A percentile compares a stretch with the other conserved stretches of the same genome.
These are phyloP conservation scores for Helogale parvula DNA, from an alignment of 2,113 vertebrate genomes.

Conservation along the genomic window DNA sequence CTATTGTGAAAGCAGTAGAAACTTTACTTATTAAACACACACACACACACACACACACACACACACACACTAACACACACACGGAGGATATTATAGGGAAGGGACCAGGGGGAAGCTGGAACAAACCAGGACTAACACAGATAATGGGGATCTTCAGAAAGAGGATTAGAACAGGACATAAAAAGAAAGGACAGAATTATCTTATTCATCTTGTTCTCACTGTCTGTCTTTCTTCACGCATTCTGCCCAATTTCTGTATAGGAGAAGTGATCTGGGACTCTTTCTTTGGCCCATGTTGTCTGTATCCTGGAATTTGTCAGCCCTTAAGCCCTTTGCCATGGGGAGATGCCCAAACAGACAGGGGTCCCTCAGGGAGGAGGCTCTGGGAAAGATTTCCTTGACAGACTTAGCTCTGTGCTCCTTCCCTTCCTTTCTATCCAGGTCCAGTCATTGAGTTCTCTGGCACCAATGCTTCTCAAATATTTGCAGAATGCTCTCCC, in stretches of 20 bases:
- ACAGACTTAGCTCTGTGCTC: not conserved
- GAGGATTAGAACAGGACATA: not conserved
- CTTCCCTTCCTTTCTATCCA: not conserved
- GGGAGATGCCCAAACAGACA: not conserved
- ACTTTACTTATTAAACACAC: not conserved
- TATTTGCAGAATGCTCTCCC: slow-evolving; percentile 75
- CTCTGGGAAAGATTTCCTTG: slow-evolving; percentile 26
- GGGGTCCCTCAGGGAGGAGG: not conserved
- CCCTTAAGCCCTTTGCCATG: not conserved
- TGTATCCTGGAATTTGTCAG: not conserved
- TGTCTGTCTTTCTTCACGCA: not conserved
- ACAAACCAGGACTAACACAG: not conserved
- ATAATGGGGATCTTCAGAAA: not conserved
- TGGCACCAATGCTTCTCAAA: slow-evolving; percentile 53
- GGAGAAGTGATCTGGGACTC: not conserved
- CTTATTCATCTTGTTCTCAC: not conserved
- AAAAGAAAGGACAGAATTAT: not conserved
- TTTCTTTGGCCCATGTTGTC: not conserved
- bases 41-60: not conserved
- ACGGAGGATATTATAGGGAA: not conserved
- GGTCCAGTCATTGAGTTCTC: slow-evolving; percentile 37
- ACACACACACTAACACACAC: not conserved
- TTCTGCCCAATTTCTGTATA: not conserved
- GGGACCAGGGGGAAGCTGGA: not conserved
- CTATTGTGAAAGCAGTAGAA: not conserved